Evolutionary conservation across 2,888 invertebrate genomes (phyloP).

Genomic region (Apamea anceps): DNA sequence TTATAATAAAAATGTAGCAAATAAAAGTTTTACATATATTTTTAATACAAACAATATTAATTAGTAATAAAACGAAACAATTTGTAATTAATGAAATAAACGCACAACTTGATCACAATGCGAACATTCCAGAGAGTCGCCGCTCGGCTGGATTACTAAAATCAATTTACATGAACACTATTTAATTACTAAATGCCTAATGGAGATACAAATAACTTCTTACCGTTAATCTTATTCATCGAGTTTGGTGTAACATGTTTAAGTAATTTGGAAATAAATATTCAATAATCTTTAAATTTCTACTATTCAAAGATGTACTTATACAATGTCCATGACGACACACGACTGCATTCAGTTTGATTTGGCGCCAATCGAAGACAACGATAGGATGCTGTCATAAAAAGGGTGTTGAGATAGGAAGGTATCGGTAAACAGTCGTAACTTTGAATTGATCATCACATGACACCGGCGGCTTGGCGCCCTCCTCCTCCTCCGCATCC

Average conservation of each 20-base stretch:
- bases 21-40: constrained; percentile 1
- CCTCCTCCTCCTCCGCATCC: constrained; percentile 38
- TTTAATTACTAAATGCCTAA: constrained; percentile 44
- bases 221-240: constrained; percentile 51
- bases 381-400: constrained; percentile 52
- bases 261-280: constrained; percentile 27
- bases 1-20: background rate
- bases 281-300: background rate
- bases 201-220: constrained; percentile 29
- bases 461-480: constrained; percentile 73
- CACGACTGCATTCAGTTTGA: constrained; percentile 22
- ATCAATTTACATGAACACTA: constrained; percentile 57
- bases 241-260: constrained; percentile 19
- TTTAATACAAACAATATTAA: constrained; percentile 15
- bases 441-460: constrained; percentile 80
- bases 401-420: constrained; percentile 63
- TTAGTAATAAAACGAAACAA: constrained; percentile 35
- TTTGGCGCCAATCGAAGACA: constrained; percentile 41
- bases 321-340: constrained; percentile 34
- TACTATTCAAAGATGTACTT: constrained; percentile 16
- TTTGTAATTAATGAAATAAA: constrained; percentile 40
- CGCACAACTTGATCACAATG: constrained; percentile 24
- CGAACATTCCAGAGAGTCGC: constrained; percentile 19
- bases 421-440: constrained; percentile 73
- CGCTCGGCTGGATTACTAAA: constrained; percentile 26